Conservation (phyloP, 2,888 invertebrate genomes). For the Hedya salicella region DNA sequence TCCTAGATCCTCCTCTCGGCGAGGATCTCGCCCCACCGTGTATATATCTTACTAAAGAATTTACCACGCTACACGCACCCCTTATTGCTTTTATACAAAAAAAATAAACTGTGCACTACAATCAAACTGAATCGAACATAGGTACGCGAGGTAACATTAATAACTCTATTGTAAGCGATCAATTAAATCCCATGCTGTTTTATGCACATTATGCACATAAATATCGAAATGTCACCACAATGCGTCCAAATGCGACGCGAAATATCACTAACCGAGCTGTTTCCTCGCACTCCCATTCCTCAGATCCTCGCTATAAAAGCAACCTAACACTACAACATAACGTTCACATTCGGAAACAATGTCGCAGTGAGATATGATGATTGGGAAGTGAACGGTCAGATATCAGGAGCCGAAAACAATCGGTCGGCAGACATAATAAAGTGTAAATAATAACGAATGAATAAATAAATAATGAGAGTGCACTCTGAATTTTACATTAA, state of each 20-base stretch:
- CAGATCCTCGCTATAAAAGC: background rate
- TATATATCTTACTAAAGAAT: too few species aligned
- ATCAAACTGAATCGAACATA: background rate
- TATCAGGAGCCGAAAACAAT: conserved; percentile 48
- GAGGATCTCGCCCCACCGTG: too few species aligned
- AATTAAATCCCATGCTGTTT: conserved; percentile 39
- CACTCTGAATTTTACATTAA: conserved; percentile 54
- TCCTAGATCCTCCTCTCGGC: too few species aligned
- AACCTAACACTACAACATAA: background rate
- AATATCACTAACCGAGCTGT: conserved; percentile 15
- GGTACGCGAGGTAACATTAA: conserved; percentile 26
- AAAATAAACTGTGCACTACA: background rate
- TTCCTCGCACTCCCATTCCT: background rate
- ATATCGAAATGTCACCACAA: conserved; percentile 39
- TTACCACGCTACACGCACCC: too few species aligned
- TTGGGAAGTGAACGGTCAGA: conserved; percentile 3
- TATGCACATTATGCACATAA: conserved; percentile 39
- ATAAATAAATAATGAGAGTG: conserved; percentile 51
- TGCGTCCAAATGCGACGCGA: conserved; percentile 30
- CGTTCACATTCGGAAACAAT: background rate
- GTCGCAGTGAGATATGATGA: background rate
- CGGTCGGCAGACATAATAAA: conserved; percentile 47
- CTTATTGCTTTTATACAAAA: background rate
- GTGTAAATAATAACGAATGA: conserved; percentile 54
- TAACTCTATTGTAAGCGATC: conserved; percentile 36